These are phyloP conservation scores for Onthophagus sagittarius DNA, from an alignment of 2,888 invertebrate genomes.

Conservation along the genomic window DNA sequence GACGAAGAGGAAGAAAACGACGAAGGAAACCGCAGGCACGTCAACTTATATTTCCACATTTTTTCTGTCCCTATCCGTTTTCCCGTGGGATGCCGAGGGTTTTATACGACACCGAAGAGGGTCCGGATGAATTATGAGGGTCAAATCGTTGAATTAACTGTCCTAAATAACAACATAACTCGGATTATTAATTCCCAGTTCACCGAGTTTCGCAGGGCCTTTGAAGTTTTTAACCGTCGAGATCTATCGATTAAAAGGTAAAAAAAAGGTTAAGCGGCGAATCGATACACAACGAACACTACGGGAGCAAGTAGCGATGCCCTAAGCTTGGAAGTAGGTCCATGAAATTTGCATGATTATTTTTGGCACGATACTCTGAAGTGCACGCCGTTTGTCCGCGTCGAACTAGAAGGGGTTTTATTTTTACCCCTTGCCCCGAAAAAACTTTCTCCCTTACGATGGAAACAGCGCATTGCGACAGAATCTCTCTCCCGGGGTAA, in stretches of 20 bases:
- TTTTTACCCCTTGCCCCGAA: neutral
- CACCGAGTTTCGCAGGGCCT: neutral
- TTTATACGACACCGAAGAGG: neutral
- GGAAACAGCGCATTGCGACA: constrained; percentile 5
- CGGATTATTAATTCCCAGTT: neutral
- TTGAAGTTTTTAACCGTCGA: neutral
- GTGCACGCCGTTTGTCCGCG: constrained; percentile 5
- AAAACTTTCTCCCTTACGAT: neutral
- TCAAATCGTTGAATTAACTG: neutral
- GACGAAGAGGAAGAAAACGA: neutral
- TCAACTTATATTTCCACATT: neutral
- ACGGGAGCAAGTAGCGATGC: constrained; percentile 1
- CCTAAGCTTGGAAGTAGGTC: constrained; percentile 3
- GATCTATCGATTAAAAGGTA: neutral
- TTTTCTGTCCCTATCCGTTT: neutral
- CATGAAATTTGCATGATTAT: constrained; percentile 14
- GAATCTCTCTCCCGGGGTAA: neutral
- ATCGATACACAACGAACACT: neutral
- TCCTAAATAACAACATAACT: neutral
- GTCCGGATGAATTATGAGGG: neutral
- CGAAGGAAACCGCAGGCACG: neutral
- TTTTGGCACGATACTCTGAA: constrained; percentile 10
- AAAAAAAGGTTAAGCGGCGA: neutral
- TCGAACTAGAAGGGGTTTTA: constrained; percentile 1
- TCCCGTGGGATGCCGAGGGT: neutral